Evolutionary conservation across 2,797 vertebrate genomes (phyloP).

Genomic region (Microchirus variegatus): DNA sequence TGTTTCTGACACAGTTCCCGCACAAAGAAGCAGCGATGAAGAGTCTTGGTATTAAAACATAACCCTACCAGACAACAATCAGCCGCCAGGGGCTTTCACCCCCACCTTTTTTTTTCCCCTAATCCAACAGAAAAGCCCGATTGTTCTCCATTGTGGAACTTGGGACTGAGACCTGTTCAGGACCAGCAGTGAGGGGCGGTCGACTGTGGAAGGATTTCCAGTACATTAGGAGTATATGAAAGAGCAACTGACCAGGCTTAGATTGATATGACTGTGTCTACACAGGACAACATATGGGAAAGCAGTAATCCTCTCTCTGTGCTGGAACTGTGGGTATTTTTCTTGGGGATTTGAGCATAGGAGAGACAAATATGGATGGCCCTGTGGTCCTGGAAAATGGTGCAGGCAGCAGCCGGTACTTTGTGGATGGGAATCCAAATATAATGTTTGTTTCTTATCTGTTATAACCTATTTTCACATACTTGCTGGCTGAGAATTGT

Average conservation of each 20-base stretch:
- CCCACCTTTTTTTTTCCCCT: conserved; percentile 19
- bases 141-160: conserved; percentile 84
- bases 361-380: conserved; percentile 76
- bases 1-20: conserved; percentile 85
- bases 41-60: conserved; percentile 88
- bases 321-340: conserved; percentile 77
- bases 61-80: conserved; percentile 89
- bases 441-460: conserved; percentile 79
- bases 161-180: conserved; percentile 75
- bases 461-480: conserved; percentile 65
- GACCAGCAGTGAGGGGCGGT: conserved; percentile 80
- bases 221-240: conserved; percentile 93
- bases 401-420: conserved; percentile 73
- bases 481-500: conserved; percentile 48
- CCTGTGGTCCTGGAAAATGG: conserved; percentile 63
- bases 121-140: conserved; percentile 84
- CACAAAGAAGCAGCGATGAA: conserved; percentile 87
- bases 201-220: conserved; percentile 89
- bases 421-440: conserved; percentile 69
- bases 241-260: conserved; percentile 80
- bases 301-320: conserved; percentile 79
- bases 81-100: conserved; percentile 84
- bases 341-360: conserved; percentile 74
- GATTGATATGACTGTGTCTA: conserved; percentile 81
- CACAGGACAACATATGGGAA: conserved; percentile 85